Evolutionary conservation across 1,140 invertebrate genomes (phyloP), one percentile per base, ranked within the genome.

Genomic region (Chymomyza costata): DNA sequence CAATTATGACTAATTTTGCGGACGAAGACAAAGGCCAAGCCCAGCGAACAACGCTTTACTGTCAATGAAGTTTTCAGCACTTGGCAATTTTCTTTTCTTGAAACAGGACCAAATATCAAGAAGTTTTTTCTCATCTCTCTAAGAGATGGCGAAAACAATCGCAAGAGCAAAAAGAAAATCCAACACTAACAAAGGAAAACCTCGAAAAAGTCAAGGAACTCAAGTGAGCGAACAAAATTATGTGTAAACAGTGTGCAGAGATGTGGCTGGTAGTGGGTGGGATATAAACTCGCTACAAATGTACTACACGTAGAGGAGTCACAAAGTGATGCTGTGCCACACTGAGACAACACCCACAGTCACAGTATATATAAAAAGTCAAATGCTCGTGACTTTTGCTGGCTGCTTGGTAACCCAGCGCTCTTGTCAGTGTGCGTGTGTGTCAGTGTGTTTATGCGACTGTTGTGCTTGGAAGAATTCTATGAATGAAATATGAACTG

Each of bases 171-270:
- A 3, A 8, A 25, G 21, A 5, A 8, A 25, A 8, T 19, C 25
- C 38, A 48, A 39, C 13, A 32, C 37, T 43, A 57, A 55, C 40
- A 66, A n/a, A n/a, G n/a, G n/a, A 65, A 58, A 55, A 63, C 50
- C 59, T 57, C 47, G 62, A 49, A 56, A 61, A 80, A 78, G 71
- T 78, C 71, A 78, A 78, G 73, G 73, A 78, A 80, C 71, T 78
- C 73, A 46, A 61, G 46, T 56, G 53, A 56, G 58, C 58, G 58
- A 40, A 50, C 53, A 61, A 56, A 61, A 61, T 50, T 39, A 61
- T 61, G 58, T 61, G 52, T 61, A 61, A 61, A 61, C 53, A 61
- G 17, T 6, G 41, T 2, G 15, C 10, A 25, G n/a, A 21, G 18
- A 47, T 31, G 18, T 41, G 41, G 40, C 21, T 18, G n/a, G 21